Base-by-base conservation (phyloP, 1,140 invertebrate genomes). In the Anadara kagoshimensis region DNA sequence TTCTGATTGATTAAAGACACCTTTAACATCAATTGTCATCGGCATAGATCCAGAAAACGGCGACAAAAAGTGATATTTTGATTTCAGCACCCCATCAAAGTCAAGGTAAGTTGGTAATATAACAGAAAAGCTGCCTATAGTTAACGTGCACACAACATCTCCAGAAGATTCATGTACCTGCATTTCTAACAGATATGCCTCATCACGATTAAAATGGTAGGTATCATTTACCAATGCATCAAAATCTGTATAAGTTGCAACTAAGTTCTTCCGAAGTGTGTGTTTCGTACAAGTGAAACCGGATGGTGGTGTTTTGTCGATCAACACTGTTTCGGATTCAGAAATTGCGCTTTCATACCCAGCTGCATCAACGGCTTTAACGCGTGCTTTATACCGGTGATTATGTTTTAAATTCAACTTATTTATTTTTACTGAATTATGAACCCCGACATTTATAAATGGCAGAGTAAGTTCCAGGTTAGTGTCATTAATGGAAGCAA, bases 261-360 rank as follows among this genome's bases (percentile, higher is more conserved):
- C 29, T 3, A 36, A 36, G 29, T 3, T 36, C 29, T 36, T 36
- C 7, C 29, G 29, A 2, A 36, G 2, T 36, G 29, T 47, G 47
- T 47, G 49, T 26, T 41, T 22, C 24, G 47, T 18, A 29, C 62
- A 64, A 16, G 0, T 20, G 11, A 64, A 16, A 0, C 62, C 62
- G 18, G n/a, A 8, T 29, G 62, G 62, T 10, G 62, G 62, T 20
- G 62, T 64, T 41, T 22, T 56, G 24, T 67, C 64, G 11, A 67
- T 67, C n/a, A 41, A 22, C 10, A 67, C 26, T 20, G 49, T 36
- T 10, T 67, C n/a, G n/a, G 64, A 67, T 41, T 11, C 7, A 11
- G 43, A 26, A 41, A 43, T 54, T 14, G 12, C 26, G 10, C 49
- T 54, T 8, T 20, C 18, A 20, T 56, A 51, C 18, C 36, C 26